Percentiles rank a stretch among this genome's conserved stretches.
Evolutionary conservation across 2,113 vertebrate species (phyloP).

Genomic region (Trematocara nigrifrons): DNA sequence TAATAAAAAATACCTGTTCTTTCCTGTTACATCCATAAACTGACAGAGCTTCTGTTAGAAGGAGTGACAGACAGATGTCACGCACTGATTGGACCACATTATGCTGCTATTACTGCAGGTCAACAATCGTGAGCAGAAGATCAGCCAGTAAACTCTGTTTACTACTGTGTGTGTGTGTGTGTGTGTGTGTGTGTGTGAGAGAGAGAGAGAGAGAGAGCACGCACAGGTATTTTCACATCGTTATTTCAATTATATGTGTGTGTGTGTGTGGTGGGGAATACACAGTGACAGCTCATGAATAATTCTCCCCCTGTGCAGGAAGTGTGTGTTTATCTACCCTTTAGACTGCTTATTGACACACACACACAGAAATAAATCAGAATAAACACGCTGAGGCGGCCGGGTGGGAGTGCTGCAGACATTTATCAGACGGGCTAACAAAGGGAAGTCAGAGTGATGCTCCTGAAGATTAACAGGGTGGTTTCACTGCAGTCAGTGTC

Average conservation of each 20-base stretch:
- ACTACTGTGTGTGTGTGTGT: background rate
- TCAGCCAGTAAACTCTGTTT: background rate
- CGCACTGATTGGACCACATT: background rate
- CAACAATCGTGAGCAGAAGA: background rate
- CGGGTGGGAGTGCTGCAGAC: background rate
- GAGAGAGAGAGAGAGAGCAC: background rate
- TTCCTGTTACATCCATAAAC: background rate
- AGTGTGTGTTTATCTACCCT: constrained; percentile 52
- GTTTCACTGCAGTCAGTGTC: background rate
- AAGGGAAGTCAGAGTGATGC: background rate
- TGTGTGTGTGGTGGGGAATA: background rate
- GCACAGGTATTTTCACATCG: background rate
- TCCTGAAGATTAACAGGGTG: background rate
- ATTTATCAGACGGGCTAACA: background rate
- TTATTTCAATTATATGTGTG: constrained; percentile 50
- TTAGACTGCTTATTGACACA: constrained; percentile 11
- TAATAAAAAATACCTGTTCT: background rate
- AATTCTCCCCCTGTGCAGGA: constrained; percentile 34
- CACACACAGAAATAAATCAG: background rate
- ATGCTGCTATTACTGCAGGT: background rate
- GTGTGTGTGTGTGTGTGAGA: background rate
- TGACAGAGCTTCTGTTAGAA: background rate
- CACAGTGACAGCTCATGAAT: constrained; percentile 55
- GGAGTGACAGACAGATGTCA: background rate
- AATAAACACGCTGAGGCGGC: background rate